Evolutionary conservation across 2,888 invertebrate genomes (phyloP).

Genomic region (Helleia helle): DNA sequence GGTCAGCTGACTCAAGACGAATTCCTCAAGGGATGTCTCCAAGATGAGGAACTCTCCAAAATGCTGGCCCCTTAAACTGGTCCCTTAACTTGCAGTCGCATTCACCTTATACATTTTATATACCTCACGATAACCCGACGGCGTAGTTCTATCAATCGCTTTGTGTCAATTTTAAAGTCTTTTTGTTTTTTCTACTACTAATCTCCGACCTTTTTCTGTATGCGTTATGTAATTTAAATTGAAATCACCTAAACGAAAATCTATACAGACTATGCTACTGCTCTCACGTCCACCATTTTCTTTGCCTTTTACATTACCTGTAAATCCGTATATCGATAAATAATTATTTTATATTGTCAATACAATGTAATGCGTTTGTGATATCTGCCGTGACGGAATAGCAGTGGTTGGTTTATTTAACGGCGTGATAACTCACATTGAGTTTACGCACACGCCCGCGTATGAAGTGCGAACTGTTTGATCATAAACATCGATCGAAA

Average conservation of each 20-base stretch:
- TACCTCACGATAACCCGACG: slow-evolving; percentile 42
- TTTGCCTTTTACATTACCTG: too few species aligned
- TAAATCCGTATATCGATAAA: too few species aligned
- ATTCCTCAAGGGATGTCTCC: slow-evolving; percentile 97
- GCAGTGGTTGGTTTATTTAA: slow-evolving; percentile 6
- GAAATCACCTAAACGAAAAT: too few species aligned
- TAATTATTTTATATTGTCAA: too few species aligned
- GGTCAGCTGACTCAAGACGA: slow-evolving; percentile 98
- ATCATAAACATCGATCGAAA: slow-evolving; percentile 17
- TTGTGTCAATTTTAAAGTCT: not conserved
- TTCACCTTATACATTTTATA: slow-evolving; percentile 18
- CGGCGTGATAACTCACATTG: slow-evolving; percentile 6
- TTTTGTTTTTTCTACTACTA: not conserved
- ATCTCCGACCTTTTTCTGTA: not conserved
- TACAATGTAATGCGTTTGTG: too few species aligned
- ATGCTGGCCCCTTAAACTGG: slow-evolving; percentile 91
- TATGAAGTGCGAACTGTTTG: slow-evolving; percentile 8
- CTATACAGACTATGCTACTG: too few species aligned
- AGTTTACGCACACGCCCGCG: slow-evolving; percentile 1
- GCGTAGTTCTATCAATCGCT: slow-evolving; percentile 24
- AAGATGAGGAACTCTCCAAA: slow-evolving; percentile 95
- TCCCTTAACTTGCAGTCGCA: slow-evolving; percentile 18
- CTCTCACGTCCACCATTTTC: too few species aligned
- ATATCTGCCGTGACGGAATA: not conserved
- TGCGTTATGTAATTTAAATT: not conserved